Percentiles rank a stretch among this genome's conserved stretches.
These are phyloP conservation scores for Microctenopoma stevenorrisi DNA, from an alignment of 2,797 vertebrate genomes.

Conservation along the genomic window DNA sequence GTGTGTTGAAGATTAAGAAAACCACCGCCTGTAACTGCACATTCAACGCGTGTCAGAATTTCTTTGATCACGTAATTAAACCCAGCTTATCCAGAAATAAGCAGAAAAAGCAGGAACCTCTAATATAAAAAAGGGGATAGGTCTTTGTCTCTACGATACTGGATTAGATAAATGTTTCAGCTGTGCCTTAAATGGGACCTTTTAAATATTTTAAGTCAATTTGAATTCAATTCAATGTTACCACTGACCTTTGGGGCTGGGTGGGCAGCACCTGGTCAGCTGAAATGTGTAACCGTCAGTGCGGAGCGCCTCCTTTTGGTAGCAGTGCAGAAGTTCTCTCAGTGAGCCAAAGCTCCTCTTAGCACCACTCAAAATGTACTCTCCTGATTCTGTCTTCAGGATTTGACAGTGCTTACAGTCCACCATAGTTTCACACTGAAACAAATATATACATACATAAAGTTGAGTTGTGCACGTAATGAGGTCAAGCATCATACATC, in stretches of 20 bases:
- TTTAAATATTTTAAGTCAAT: no score
- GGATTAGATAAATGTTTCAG: no score
- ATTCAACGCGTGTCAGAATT: background rate
- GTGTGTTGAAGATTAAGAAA: background rate
- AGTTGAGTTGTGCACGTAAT: no score
- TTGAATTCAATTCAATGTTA: background rate
- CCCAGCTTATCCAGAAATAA: background rate
- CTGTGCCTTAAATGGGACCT: no score
- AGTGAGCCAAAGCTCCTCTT: slow-evolving; percentile 91
- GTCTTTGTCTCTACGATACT: no score
- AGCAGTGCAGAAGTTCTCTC: slow-evolving; percentile 93
- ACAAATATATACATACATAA: background rate
- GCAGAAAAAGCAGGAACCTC: background rate
- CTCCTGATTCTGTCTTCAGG: slow-evolving; percentile 87
- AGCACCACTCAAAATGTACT: slow-evolving; percentile 92
- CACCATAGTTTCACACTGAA: slow-evolving; percentile 81
- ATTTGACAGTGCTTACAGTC: slow-evolving; percentile 97
- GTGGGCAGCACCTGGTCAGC: slow-evolving; percentile 93
- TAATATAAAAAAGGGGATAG: background rate
- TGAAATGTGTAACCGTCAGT: slow-evolving; percentile 96
- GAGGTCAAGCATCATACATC: no score
- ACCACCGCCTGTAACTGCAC: background rate
- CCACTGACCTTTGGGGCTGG: slow-evolving; percentile 89
- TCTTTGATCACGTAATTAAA: background rate
- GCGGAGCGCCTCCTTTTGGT: slow-evolving; percentile 97